Conservation (phyloP, 2,113 vertebrate genomes). For the Catharus bicknelli region DNA sequence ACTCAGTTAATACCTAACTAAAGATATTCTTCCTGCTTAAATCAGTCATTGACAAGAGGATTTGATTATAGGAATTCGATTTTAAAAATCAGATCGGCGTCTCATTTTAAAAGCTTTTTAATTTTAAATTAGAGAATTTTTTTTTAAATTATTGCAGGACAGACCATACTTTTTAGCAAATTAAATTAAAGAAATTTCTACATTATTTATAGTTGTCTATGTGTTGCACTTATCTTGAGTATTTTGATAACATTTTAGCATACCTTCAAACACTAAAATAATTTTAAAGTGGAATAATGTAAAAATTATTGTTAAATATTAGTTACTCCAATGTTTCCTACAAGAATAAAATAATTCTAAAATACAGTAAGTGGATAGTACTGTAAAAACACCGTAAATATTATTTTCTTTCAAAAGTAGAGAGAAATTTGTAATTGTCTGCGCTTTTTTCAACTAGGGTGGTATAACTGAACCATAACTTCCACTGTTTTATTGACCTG, state of each 20-base stretch:
- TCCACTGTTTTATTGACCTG: neutral
- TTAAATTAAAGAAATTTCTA: neutral
- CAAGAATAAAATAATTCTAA: neutral
- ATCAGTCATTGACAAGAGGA: neutral
- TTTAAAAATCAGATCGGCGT: neutral
- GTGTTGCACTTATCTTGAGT: neutral
- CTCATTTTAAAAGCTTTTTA: neutral
- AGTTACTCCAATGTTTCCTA: rapidly evolving
- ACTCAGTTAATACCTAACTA: neutral
- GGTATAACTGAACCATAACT: neutral
- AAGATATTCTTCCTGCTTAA: neutral
- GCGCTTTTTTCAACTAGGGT: neutral
- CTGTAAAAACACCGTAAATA: neutral
- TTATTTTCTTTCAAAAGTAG: neutral
- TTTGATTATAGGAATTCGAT: neutral
- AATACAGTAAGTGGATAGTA: neutral
- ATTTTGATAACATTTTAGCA: neutral
- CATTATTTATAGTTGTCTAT: neutral
- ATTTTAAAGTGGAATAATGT: neutral
- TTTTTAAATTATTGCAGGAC: neutral
- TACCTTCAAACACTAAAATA: neutral
- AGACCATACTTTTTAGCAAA: neutral
- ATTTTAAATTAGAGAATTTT: neutral
- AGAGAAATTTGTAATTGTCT: neutral
- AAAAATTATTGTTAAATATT: neutral